A percentile compares a stretch with the other conserved stretches of the same genome.
phyloP scores from a whole-genome alignment of 1,140 invertebrate species.

The Phenacoccus solenopsis region DNA sequence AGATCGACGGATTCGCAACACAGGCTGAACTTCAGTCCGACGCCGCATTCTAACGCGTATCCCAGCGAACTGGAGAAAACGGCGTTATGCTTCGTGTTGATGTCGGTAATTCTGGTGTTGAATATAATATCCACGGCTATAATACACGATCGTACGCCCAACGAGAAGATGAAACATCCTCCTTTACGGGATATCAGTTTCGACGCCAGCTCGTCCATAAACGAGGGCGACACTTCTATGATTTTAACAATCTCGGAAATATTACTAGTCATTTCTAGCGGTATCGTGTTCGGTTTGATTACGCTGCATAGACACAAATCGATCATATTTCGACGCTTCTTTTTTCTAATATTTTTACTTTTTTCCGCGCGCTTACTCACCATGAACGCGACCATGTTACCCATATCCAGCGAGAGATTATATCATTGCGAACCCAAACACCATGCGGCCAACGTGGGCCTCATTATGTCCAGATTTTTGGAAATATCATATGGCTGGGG shows the following conservation, averaged over 20 bases:
- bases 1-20: neutral
- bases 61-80: neutral
- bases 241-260: slow-evolving; percentile 47
- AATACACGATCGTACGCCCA: neutral
- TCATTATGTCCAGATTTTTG: slow-evolving; percentile 53
- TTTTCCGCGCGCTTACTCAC: slow-evolving; percentile 76
- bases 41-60: neutral
- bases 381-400: slow-evolving; percentile 78
- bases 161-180: slow-evolving; percentile 29
- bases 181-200: slow-evolving; percentile 69
- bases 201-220: slow-evolving; percentile 53
- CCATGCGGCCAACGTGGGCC: slow-evolving; percentile 46
- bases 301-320: slow-evolving; percentile 71
- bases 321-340: slow-evolving; percentile 67
- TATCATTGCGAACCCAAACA: slow-evolving; percentile 74
- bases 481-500: slow-evolving; percentile 70
- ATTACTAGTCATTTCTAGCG: slow-evolving; percentile 64
- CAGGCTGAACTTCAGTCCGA: neutral
- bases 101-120: neutral
- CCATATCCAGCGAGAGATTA: slow-evolving; percentile 55
- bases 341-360: slow-evolving; percentile 63
- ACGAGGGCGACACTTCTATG: slow-evolving; percentile 51
- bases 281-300: slow-evolving; percentile 54
- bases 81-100: neutral
- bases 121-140: neutral